Conservation (phyloP, 2,888 invertebrate species). For the Amiota minor region DNA sequence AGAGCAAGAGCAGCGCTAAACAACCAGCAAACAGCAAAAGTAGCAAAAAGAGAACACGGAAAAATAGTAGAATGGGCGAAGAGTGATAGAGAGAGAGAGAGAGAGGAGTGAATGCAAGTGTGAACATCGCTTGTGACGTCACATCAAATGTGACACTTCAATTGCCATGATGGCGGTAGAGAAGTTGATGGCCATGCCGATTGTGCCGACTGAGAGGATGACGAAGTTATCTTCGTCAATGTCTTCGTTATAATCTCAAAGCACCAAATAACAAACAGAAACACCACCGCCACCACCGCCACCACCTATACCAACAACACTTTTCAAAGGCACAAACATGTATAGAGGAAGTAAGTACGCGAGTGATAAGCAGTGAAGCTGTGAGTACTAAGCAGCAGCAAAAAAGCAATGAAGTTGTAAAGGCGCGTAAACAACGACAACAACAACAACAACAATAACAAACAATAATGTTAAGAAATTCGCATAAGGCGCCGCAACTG, state of each 20-base stretch:
- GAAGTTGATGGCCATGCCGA: too few relatives aligned
- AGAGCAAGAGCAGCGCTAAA: background rate
- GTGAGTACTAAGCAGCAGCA: too few relatives aligned
- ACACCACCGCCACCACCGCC: conserved; percentile 30
- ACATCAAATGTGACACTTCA: too few relatives aligned
- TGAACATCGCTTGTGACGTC: background rate
- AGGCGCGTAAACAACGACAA: conserved; percentile 38
- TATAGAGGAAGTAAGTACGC: too few relatives aligned
- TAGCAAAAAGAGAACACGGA: background rate
- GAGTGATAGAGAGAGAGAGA: background rate
- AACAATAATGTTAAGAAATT: background rate
- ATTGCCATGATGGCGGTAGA: too few relatives aligned
- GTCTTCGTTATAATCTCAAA: too few relatives aligned
- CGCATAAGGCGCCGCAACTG: conserved; percentile 22
- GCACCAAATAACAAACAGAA: conserved; percentile 14
- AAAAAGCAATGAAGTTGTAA: conserved; percentile 57
- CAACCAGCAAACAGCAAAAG: background rate
- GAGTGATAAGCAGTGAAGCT: too few relatives aligned
- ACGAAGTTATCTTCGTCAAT: too few relatives aligned
- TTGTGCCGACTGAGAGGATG: too few relatives aligned
- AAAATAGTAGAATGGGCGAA: too few relatives aligned
- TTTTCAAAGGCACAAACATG: too few relatives aligned
- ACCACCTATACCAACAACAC: too few relatives aligned
- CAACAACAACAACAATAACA: conserved; percentile 6
- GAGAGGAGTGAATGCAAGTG: background rate